These are phyloP conservation scores for Adelphocoris suturalis DNA, from an alignment of 2,888 invertebrate genomes.

Conservation along the genomic window DNA sequence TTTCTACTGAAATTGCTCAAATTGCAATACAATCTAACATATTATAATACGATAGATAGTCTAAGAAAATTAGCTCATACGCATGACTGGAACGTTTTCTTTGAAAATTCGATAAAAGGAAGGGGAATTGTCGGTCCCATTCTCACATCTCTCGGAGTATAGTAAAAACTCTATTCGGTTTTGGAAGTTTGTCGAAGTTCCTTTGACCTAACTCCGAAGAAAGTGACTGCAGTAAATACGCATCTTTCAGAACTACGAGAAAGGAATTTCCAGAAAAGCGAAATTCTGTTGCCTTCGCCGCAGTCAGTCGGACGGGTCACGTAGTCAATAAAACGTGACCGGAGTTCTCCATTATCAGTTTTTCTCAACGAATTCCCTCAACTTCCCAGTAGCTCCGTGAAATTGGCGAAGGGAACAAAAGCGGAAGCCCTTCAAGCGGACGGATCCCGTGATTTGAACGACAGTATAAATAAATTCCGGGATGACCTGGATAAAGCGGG, in stretches of 20 bases:
- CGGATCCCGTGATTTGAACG: background rate
- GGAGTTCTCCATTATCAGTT: slow-evolving; percentile 3
- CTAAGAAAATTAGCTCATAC: no score
- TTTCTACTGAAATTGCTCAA: no score
- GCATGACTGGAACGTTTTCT: no score
- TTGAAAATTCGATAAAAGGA: no score
- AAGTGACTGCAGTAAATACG: no score
- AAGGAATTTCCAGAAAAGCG: background rate
- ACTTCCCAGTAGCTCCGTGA: background rate
- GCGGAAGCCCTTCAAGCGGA: background rate
- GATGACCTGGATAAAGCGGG: background rate
- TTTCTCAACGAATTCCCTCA: background rate
- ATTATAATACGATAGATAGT: no score
- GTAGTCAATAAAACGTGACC: slow-evolving; percentile 50
- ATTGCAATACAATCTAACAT: no score
- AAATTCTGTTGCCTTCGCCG: background rate
- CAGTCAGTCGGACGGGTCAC: slow-evolving; percentile 35
- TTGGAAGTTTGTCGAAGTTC: no score
- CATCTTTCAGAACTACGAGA: background rate
- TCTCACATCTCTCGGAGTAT: no score
- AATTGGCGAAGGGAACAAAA: background rate
- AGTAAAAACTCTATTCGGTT: no score
- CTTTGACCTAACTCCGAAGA: no score
- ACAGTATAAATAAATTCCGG: background rate
- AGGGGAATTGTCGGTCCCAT: no score